A percentile compares a stretch with the other conserved stretches of the same genome.
phyloP scores from a whole-genome alignment of 2,797 vertebrate genomes.

The Oryzias dopingdopingensis region DNA sequence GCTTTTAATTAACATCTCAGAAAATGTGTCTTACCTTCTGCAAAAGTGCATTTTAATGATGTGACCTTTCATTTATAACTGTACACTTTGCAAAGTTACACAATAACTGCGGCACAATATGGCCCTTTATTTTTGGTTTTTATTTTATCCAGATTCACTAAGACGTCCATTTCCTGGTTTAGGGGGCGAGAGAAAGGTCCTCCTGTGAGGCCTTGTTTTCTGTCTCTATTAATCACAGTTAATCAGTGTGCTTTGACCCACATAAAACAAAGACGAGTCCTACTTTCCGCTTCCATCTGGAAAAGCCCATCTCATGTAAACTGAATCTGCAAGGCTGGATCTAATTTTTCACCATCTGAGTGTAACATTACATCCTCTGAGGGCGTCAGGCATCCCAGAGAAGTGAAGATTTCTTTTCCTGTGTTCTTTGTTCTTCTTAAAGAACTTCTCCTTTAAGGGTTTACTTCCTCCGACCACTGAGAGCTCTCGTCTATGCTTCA shows the following conservation, averaged over 20 bases:
- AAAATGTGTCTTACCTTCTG: no score
- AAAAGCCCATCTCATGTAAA: conserved; percentile 4
- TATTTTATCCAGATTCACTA: no score
- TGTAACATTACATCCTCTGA: conserved; percentile 6
- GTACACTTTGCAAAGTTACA: no score
- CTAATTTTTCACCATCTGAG: conserved; percentile 34
- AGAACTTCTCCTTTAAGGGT: conserved; percentile 44
- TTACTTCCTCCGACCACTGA: conserved; percentile 47
- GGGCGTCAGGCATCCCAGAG: conserved; percentile 11
- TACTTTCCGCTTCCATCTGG: conserved; percentile 10
- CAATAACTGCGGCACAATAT: no score
- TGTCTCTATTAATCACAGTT: neutral
- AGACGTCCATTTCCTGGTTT: no score
- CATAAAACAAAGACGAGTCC: conserved; percentile 2
- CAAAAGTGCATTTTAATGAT: no score
- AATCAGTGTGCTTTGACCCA: conserved; percentile 24
- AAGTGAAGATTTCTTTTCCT: conserved; percentile 4
- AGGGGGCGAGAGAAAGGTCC: neutral
- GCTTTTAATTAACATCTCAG: no score
- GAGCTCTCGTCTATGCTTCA: conserved; percentile 41
- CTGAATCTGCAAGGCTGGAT: conserved; percentile 26
- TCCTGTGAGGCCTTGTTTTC: neutral
- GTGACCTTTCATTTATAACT: no score
- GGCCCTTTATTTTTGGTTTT: no score
- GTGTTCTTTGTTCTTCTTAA: conserved; percentile 28